Percentiles rank a stretch among this genome's conserved stretches.
phyloP scores from a whole-genome alignment of 2,888 invertebrate genomes.

The Morpho helenor region DNA sequence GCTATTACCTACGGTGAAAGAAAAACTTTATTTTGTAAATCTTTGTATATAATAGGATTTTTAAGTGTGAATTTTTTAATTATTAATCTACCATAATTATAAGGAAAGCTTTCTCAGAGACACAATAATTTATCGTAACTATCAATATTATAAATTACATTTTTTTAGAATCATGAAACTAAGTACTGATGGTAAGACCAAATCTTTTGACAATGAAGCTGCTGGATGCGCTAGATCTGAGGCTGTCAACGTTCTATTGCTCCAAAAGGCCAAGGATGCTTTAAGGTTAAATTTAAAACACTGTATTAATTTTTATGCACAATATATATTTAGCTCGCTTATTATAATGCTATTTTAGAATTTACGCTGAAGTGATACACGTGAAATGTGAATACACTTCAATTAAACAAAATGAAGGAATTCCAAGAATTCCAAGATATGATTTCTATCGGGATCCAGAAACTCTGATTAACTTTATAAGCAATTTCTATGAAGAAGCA shows the following conservation, averaged over 20 bases:
- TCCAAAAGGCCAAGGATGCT: conserved; percentile 83
- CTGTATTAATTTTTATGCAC: no score
- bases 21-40: no score
- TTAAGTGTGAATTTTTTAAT: no score
- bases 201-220: conserved; percentile 89
- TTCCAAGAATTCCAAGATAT: conserved; percentile 66
- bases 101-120: no score
- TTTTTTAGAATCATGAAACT: conserved; percentile 56
- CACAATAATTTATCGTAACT: no score
- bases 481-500: conserved; percentile 80
- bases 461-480: conserved; percentile 66
- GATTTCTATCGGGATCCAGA: conserved; percentile 76
- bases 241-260: conserved; percentile 81
- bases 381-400: conserved; percentile 82
- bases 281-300: conserved; percentile 45
- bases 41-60: no score
- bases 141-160: neutral
- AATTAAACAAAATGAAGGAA: conserved; percentile 68
- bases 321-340: no score
- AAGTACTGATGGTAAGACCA: conserved; percentile 89
- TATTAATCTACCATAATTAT: no score
- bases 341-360: conserved; percentile 35
- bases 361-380: conserved; percentile 83
- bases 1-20: no score
- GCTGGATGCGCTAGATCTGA: conserved; percentile 89